phyloP scores from a whole-genome alignment of 2,113 vertebrate genomes.

The Neofelis nebulosa region DNA sequence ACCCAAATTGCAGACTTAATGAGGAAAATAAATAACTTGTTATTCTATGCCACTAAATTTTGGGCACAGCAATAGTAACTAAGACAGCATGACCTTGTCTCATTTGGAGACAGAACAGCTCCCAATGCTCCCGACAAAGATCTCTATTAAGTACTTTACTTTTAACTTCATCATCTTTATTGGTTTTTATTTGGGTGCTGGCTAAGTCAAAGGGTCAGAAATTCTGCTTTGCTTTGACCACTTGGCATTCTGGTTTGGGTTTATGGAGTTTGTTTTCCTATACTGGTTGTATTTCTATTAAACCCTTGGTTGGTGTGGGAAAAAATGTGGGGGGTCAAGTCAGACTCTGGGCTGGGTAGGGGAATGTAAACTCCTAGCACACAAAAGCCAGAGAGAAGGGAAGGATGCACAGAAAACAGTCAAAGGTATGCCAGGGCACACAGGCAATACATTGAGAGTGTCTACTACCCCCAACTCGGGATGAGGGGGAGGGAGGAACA shows the following conservation, averaged over 20 bases:
- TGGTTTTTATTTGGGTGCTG: background rate
- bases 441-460: background rate
- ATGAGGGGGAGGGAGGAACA: background rate
- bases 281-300: background rate
- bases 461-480: background rate
- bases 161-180: background rate
- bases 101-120: background rate
- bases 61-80: background rate
- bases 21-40: background rate
- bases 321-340: too few relatives aligned
- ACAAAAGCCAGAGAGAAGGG: background rate
- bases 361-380: background rate
- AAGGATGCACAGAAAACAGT: background rate
- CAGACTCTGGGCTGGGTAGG: background rate
- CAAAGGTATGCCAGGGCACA: background rate
- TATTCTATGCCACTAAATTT: background rate
- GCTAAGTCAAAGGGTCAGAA: background rate
- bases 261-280: background rate
- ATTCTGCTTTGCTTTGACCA: background rate
- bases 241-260: background rate
- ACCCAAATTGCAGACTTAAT: background rate
- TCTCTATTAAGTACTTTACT: background rate
- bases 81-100: background rate
- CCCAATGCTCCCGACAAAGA: background rate
- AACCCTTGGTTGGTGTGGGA: background rate